Percentiles rank a stretch among this genome's conserved stretches.
phyloP scores from a whole-genome alignment of 2,113 vertebrate species.

The Leucosticte australis region DNA sequence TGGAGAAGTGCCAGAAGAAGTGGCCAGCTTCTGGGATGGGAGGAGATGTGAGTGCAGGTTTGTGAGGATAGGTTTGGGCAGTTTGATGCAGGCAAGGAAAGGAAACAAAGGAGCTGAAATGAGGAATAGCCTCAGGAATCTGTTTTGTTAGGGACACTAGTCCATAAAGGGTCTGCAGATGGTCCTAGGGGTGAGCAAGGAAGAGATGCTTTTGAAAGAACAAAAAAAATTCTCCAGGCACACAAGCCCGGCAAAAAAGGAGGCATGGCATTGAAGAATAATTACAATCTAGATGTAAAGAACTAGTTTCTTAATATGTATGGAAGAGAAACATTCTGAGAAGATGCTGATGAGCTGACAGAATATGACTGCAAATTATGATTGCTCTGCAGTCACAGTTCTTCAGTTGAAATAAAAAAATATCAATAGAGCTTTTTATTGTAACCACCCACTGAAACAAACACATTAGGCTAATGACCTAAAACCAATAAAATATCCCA shows the following conservation, averaged over 20 bases:
- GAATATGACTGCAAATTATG: background rate
- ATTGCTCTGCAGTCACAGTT: background rate
- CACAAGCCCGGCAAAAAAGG: background rate
- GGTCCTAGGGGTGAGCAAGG: background rate
- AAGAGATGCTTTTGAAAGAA: background rate
- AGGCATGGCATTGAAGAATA: background rate
- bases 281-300: background rate
- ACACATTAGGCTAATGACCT: background rate
- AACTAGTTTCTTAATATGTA: background rate
- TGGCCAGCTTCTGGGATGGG: background rate
- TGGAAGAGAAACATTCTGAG: background rate
- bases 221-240: background rate
- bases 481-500: background rate
- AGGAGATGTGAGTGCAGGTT: background rate
- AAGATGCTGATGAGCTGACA: background rate
- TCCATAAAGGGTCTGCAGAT: background rate
- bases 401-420: background rate
- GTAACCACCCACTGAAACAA: background rate
- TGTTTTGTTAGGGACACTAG: background rate
- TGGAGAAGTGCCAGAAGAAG: background rate
- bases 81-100: background rate
- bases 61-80: background rate
- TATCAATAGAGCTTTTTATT: background rate
- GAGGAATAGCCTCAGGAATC: background rate
- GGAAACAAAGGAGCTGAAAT: background rate